Evolutionary conservation across 2,888 invertebrate species (phyloP), one percentile per base, ranked within the genome.

Genomic region (Nemotelus nigrinus): DNA sequence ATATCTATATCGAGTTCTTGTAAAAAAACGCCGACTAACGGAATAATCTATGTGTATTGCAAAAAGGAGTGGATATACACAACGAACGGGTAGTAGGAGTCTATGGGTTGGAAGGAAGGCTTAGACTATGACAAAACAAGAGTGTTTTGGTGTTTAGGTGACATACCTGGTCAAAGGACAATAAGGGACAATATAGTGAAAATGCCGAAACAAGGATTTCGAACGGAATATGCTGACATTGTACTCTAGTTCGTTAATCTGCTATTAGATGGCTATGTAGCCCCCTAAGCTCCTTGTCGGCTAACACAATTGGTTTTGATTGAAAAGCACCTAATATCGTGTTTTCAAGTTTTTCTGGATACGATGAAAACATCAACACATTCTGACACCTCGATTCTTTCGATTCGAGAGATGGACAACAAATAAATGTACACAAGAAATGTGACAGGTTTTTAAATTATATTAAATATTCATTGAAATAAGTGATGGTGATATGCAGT

Each of bases 211-310:
- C 55, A 74, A 74, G 74, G 74, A 74, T 57, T 74, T 60, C n/a
- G 55, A 55, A 44, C 41, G 39, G 10, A 74, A 74, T 25, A 41
- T 60, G 60, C 74, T 74, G 74, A 74, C 74, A 74, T 74, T 74
- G 74, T 74, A 43, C 47, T 74, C 43, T 41, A 41, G 47, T 60
- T 55, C 53, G 47, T 48, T 74, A 63, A 74, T 74, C 74, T 74
- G 74, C 74, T 74, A 74, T 74, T 74, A 74, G 74, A 74, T 74
- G 74, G 74, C 60, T 74, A 74, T 74, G 74, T 48, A 3, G 74
- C 74, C 63, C 63, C n/a, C 74, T 74, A 74, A 74, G 74, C 60
- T 39, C 48, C 63, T 74, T 74, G 74, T 74, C 74, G 74, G 74
- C 41, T 63, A 47, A 57, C 74, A 74, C 74, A 48, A 63, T 53